Base-by-base conservation (phyloP, 64 coral and sea anemone genomes). In the Porites lutea region DNA sequence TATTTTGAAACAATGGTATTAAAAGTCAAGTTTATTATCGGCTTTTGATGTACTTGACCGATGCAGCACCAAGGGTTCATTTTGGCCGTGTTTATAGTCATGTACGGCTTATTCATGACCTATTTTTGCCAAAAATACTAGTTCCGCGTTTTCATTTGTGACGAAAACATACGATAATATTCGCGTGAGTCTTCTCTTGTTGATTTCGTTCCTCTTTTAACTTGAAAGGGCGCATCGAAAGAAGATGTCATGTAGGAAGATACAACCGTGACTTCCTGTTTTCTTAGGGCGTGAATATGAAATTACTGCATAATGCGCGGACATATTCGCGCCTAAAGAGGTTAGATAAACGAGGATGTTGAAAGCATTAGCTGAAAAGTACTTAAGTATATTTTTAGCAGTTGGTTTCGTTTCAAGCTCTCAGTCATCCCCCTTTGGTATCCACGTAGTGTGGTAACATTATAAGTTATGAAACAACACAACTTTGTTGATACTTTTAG, bases 361-460 rank as follows among this genome's bases (percentile, higher is more conserved):
- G 19, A 84, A 64, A 67, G 16, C 81, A 84, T 84, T 84, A 84
- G 63, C 81, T 84, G 46, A 47, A 84, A 84, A n/a, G 7, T n/a
- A 12, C 4, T 44, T 14, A 18, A 65, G 6, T 84, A 76, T 76
- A 84, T 84, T 69, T 84, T 68, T 84, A 84, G 81, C 19, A 52
- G 61, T 67, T 51, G 62, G 69, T 68, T 81, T 67, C 45, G 22
- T 84, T 84, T 84, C 81, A 68, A 51, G 60, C 60, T 65, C 59
- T 37, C 27, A 37, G 45, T 47, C 37, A 74, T 74, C 48, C 43
- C 27, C 59, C 10, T 12, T 60, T 61, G 59, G 61, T 7, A 8
- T 60, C 58, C n/a, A 51, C 10, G 52, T 22, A 16, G n/a, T 59
- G 6, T 27, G 75, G 52, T 59, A 59, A 59, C 77, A 79, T 27